Conservation (phyloP, 2,888 invertebrate genomes). For the Thymelicus sylvestris region DNA sequence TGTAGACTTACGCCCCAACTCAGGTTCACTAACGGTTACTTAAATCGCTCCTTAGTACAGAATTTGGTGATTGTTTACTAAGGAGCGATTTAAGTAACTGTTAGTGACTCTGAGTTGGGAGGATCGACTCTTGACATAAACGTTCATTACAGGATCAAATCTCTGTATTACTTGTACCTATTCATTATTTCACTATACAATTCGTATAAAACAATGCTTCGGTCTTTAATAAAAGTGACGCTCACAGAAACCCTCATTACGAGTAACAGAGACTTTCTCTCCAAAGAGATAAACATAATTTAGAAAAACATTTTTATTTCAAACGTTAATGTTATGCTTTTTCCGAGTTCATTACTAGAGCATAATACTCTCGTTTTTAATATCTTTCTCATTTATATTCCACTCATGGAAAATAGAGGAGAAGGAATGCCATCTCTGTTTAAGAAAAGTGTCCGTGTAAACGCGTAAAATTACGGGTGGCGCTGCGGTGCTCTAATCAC, state of each 20-base stretch:
- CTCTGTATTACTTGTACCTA: background rate
- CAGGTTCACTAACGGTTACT: no score
- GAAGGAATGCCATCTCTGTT: no score
- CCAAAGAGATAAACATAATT: background rate
- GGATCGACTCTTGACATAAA: no score
- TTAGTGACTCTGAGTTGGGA: no score
- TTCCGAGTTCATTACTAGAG: background rate
- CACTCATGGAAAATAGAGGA: no score
- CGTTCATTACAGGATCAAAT: background rate
- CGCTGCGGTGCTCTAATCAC: no score
- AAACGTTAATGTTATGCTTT: background rate
- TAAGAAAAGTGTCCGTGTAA: no score
- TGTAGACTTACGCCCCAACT: no score
- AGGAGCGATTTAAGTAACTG: no score
- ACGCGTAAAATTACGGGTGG: no score
- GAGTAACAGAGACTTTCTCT: background rate
- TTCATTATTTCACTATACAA: background rate
- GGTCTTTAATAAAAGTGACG: slow-evolving; percentile 1
- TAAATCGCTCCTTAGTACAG: no score
- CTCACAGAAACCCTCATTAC: background rate
- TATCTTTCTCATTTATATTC: background rate
- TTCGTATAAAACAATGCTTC: background rate
- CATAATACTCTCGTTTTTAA: background rate
- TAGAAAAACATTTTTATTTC: background rate
- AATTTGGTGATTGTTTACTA: no score